Evolutionary conservation across 30 jellyfish, hydroid and myxozoan genomes (phyloP).

Genomic region (Mastigias papua): DNA sequence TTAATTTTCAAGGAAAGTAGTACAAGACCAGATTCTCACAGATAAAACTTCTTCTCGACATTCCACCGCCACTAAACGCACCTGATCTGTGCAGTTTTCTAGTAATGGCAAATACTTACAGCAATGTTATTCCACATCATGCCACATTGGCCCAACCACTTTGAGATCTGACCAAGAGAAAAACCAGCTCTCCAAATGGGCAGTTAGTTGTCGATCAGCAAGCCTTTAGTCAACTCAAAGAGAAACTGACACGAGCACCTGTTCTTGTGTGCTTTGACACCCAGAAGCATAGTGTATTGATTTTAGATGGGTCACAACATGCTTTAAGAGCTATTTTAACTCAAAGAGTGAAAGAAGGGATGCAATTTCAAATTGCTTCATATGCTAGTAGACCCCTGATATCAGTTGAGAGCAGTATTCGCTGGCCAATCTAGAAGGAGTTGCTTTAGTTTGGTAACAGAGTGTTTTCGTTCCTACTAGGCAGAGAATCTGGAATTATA

Average conservation of each 20-base stretch:
- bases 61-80: constrained; percentile 47
- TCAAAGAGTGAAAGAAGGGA: constrained; percentile 25
- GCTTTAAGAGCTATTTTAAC: constrained; percentile 31
- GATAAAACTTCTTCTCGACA: constrained; percentile 21
- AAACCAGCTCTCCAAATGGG: constrained; percentile 28
- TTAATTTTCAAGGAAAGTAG: constrained; percentile 41
- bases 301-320: constrained; percentile 42
- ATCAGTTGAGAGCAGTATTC: constrained; percentile 58
- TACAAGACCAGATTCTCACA: constrained; percentile 56
- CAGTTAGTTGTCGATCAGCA: constrained; percentile 15
- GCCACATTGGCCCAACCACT: constrained; percentile 48
- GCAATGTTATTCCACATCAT: constrained; percentile 20
- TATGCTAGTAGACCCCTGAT: constrained; percentile 50
- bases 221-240: constrained; percentile 43
- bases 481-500: constrained; percentile 57
- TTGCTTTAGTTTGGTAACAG: constrained; percentile 54
- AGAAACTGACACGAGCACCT: constrained; percentile 50
- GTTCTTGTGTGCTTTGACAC: constrained; percentile 57
- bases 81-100: constrained; percentile 61
- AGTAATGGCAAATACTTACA: constrained; percentile 55
- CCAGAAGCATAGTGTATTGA: constrained; percentile 34
- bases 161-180: constrained; percentile 48
- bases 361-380: constrained; percentile 45
- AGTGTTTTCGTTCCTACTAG: constrained; percentile 33
- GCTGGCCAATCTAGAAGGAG: constrained; percentile 59